Evolutionary conservation across 2,888 invertebrate species (phyloP).

Genomic region (Sceliomorpha sp.): DNA sequence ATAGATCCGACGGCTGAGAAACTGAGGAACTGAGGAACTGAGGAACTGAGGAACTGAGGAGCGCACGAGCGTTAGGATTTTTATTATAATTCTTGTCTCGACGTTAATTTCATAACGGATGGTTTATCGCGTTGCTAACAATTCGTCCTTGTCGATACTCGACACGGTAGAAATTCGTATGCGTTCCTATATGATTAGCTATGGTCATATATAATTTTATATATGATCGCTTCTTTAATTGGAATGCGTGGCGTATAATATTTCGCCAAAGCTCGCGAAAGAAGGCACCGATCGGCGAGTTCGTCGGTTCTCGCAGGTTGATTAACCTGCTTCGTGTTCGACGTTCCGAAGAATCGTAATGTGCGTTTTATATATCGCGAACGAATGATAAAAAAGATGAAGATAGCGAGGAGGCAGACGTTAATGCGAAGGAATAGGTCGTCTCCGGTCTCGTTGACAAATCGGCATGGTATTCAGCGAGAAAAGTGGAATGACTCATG

Average conservation of each 20-base stretch:
- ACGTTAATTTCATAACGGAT: too few relatives aligned
- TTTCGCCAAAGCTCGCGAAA: slow-evolving; percentile 4
- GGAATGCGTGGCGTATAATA: slow-evolving; percentile 5
- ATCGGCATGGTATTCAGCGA: slow-evolving; percentile 9
- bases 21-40: too few relatives aligned
- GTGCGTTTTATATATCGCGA: neutral
- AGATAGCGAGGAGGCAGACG: slow-evolving; percentile 3
- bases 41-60: too few relatives aligned
- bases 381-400: neutral
- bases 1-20: too few relatives aligned
- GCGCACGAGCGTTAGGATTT: too few relatives aligned
- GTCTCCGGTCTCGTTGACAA: slow-evolving; percentile 6
- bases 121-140: too few relatives aligned
- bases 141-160: too few relatives aligned
- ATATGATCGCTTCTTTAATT: slow-evolving; percentile 2
- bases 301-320: slow-evolving; percentile 13
- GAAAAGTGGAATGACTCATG: slow-evolving; percentile 11
- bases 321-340: slow-evolving; percentile 25
- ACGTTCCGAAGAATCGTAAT: slow-evolving; percentile 20
- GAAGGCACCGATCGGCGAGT: slow-evolving; percentile 13
- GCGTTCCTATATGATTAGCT: too few relatives aligned
- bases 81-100: too few relatives aligned
- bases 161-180: too few relatives aligned
- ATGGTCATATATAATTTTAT: too few relatives aligned
- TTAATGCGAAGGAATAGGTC: slow-evolving; percentile 8